These are phyloP conservation scores for Thalassoma bifasciatum DNA, from an alignment of 2,113 vertebrate genomes.

Conservation along the genomic window DNA sequence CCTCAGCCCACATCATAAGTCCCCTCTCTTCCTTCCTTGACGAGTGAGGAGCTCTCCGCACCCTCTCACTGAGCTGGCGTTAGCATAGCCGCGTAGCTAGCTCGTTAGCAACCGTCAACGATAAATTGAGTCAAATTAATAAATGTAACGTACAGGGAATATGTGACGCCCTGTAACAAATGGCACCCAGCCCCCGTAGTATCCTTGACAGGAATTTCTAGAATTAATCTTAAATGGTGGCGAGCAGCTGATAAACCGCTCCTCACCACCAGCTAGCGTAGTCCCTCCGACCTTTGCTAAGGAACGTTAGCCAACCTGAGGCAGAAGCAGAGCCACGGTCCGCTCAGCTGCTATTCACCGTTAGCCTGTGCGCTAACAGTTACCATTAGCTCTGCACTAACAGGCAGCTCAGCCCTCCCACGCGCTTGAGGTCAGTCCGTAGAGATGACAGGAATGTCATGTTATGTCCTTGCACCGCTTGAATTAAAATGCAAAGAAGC, in stretches of 20 bases:
- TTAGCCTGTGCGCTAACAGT: slow-evolving; percentile 59
- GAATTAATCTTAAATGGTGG: slow-evolving; percentile 16
- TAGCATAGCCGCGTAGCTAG: slow-evolving; percentile 69
- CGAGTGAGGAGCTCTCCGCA: slow-evolving; percentile 56
- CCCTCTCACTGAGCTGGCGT: slow-evolving; percentile 71
- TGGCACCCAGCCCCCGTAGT: not conserved
- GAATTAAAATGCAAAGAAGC: slow-evolving; percentile 29
- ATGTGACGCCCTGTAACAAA: not conserved
- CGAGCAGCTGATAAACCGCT: not conserved
- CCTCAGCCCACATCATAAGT: slow-evolving; percentile 70
- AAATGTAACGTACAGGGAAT: not conserved
- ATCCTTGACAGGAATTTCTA: not conserved
- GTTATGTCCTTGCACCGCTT: slow-evolving; percentile 40
- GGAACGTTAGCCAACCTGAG: slow-evolving; percentile 37
- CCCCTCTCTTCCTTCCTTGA: slow-evolving; percentile 76
- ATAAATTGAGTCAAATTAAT: slow-evolving; percentile 26
- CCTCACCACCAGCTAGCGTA: slow-evolving; percentile 29
- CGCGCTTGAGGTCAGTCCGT: slow-evolving; percentile 42
- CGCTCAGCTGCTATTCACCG: slow-evolving; percentile 42
- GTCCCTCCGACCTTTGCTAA: slow-evolving; percentile 64
- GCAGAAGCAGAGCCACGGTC: slow-evolving; percentile 37
- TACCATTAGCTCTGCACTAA: slow-evolving; percentile 20
- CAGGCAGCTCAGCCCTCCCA: slow-evolving; percentile 42
- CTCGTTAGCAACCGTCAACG: slow-evolving; percentile 53
- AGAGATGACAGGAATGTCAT: slow-evolving; percentile 39